Conservation (phyloP, 64 coral and sea anemone genomes). For the Montipora cactus region DNA sequence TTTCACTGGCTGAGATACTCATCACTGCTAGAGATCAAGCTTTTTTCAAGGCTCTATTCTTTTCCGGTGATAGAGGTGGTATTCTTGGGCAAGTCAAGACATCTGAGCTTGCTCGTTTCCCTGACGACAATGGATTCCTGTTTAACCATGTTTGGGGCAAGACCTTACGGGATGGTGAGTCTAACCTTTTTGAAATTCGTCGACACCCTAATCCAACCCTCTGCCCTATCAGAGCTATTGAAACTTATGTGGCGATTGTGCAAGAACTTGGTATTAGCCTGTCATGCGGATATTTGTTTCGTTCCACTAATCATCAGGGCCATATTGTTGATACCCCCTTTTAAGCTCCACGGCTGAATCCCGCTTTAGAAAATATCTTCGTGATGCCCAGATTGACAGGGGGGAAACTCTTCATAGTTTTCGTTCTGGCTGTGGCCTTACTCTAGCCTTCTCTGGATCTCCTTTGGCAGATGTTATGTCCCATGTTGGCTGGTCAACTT, state of each 20-base stretch:
- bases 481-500: no score
- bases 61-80: conserved; percentile 33
- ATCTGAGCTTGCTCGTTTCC: conserved; percentile 29
- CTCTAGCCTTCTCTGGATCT: no score
- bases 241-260: neutral
- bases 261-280: no score
- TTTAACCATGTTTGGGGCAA: conserved; percentile 47
- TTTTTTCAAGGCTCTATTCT: conserved; percentile 42
- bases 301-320: no score
- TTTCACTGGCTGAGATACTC: neutral
- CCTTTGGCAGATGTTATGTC: no score
- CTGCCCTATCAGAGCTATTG: conserved; percentile 42
- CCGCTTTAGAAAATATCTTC: no score
- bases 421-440: no score
- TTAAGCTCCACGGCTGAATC: no score
- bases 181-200: conserved; percentile 28
- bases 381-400: no score
- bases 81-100: conserved; percentile 38
- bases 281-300: no score
- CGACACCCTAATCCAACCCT: conserved; percentile 25
- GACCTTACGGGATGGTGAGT: conserved; percentile 10
- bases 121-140: conserved; percentile 18
- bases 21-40: conserved; percentile 1
- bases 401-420: no score
- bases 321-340: no score